Base-by-base conservation (phyloP, 2,113 vertebrate genomes). In the Coryphaenoides rupestris region DNA sequence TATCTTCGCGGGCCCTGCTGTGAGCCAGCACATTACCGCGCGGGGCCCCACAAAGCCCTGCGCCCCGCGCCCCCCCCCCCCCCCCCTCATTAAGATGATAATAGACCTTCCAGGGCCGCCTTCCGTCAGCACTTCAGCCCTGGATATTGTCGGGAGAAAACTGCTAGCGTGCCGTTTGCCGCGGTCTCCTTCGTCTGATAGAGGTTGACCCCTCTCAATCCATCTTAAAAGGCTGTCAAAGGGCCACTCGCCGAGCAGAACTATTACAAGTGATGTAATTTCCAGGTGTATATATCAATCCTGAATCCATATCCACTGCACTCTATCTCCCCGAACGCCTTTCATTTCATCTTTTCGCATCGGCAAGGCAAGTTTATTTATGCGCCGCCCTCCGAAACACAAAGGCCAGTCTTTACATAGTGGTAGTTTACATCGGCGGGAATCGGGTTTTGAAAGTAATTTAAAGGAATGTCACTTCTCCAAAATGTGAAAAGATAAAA, bases 71-170 rank as follows among this genome's bases (percentile, higher is more conserved):
- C 65, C 72, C 3, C 62, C 72, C 76, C 72, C 74, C 69, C 60
- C 65, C 72, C 3, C 40, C 55, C 74, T 78, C 74, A 79, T 84
- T 77, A 75, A 22, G 75, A 76, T 76, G 73, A 86, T 73, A 76
- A 83, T 80, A 67, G 70, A 71, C 50, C 24, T 24, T 70, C 15
- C 17, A 9, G 2, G 55, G 45, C 66, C 70, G n/a, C 0, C 45
- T 62, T 65, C 50, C 16, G 66, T 84, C 86, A 82, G 82, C 82
- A 68, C 63, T 75, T 77, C 74, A 50, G 40, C 19, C 0, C 46
- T 15, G 47, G 47, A 59, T 60, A 72, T 72, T 75, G 68, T 62
- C 46, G 21, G 50, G 68, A 50, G 19, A 50, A 69, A 69, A 65
- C 56, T 72, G 58, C 58, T 21, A 21, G 70, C 59, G 60, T 69